Conservation (phyloP, 2,888 invertebrate genomes). For the Tipula lateralis region DNA sequence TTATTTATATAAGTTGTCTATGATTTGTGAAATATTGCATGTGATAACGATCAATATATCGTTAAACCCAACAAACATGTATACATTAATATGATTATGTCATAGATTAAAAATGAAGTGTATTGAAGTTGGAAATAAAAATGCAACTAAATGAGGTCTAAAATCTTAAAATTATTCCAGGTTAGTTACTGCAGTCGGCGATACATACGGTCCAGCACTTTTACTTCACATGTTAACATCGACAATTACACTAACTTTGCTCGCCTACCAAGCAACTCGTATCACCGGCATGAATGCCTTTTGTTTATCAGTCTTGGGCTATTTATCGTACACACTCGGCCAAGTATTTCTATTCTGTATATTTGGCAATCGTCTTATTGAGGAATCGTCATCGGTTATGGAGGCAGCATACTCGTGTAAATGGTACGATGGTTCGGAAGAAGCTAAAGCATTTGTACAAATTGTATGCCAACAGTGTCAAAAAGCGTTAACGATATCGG, state of each 20-base stretch:
- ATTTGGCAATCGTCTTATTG: slow-evolving; percentile 79
- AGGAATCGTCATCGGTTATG: slow-evolving; percentile 89
- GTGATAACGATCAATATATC: too few species aligned
- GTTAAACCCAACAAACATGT: too few species aligned
- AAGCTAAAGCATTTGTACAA: slow-evolving; percentile 85
- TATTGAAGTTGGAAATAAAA: too few species aligned
- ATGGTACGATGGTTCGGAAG: slow-evolving; percentile 87
- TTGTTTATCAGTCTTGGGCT: slow-evolving; percentile 73
- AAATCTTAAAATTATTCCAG: too few species aligned
- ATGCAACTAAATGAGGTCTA: too few species aligned
- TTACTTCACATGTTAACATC: slow-evolving; percentile 80
- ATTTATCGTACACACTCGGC: slow-evolving; percentile 71
- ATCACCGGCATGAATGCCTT: slow-evolving; percentile 72
- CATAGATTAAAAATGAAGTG: too few species aligned
- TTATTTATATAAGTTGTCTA: too few species aligned
- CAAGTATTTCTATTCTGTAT: slow-evolving; percentile 86
- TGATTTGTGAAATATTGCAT: too few species aligned
- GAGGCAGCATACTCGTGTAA: slow-evolving; percentile 87
- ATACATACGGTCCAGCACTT: slow-evolving; percentile 77
- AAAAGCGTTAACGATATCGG: slow-evolving; percentile 82
- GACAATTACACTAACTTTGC: slow-evolving; percentile 73
- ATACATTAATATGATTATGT: too few species aligned
- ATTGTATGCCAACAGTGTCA: slow-evolving; percentile 88
- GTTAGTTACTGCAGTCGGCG: slow-evolving; percentile 74
- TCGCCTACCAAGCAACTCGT: slow-evolving; percentile 85